These are phyloP conservation scores for Trypoxylon attenuatum DNA, from an alignment of 2,888 invertebrate genomes.

Conservation along the genomic window DNA sequence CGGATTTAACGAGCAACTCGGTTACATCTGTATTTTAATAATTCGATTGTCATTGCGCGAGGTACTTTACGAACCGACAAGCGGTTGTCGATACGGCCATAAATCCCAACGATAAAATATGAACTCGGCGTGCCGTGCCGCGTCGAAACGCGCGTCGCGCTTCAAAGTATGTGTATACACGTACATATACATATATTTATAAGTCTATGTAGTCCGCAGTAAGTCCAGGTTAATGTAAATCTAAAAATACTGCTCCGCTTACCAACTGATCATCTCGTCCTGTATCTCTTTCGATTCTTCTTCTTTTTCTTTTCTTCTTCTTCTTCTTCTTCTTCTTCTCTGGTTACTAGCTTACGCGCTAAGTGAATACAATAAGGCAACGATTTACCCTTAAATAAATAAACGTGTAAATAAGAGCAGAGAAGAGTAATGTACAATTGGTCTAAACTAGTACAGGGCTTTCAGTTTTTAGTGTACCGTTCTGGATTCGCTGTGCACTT, in stretches of 20 bases:
- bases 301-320: conserved; percentile 1
- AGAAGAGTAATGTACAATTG: conserved; percentile 59
- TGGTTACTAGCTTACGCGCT: conserved; percentile 39
- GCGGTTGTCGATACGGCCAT: neutral
- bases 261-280: conserved; percentile 55
- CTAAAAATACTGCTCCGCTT: conserved; percentile 72
- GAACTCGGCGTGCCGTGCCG: conserved; percentile 21
- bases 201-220: conserved; percentile 59
- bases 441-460: conserved; percentile 34
- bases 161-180: conserved; percentile 44
- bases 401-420: conserved; percentile 55
- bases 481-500: no score
- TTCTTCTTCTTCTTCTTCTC: conserved; percentile 1
- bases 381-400: conserved; percentile 61
- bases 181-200: conserved; percentile 39
- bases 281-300: conserved; percentile 7
- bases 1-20: neutral
- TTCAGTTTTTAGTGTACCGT: conserved; percentile 39
- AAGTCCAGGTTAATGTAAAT: conserved; percentile 68
- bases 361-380: conserved; percentile 67
- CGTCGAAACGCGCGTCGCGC: conserved; percentile 17
- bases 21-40: neutral
- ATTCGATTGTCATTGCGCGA: neutral
- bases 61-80: neutral
- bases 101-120: neutral